Evolutionary conservation across 2,113 vertebrate species (phyloP).

Genomic region (Xenopus laevis): DNA sequence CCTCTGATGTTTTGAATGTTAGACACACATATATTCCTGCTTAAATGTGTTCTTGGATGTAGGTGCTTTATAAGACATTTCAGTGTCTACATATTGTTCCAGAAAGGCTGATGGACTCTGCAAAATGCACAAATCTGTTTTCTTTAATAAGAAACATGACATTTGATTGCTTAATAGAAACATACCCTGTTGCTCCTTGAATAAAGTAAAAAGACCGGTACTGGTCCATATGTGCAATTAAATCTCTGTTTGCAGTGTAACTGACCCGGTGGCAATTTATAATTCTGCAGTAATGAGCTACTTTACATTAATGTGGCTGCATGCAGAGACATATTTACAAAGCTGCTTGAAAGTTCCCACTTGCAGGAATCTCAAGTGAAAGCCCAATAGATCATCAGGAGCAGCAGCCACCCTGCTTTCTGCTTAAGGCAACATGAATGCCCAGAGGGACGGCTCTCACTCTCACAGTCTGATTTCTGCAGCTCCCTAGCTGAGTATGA

Average conservation of each 20-base stretch:
- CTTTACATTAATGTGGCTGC: constrained; percentile 10
- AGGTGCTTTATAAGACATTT: no score
- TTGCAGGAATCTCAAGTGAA: not conserved
- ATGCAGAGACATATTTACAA: not conserved
- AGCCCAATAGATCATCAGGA: constrained; percentile 2
- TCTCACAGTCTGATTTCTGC: not conserved
- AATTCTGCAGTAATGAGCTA: constrained; percentile 8
- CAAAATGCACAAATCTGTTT: no score
- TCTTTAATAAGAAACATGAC: no score
- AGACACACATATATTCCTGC: no score
- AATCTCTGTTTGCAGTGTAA: not conserved
- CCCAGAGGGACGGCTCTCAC: constrained; percentile 9
- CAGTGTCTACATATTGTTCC: no score
- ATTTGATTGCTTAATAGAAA: no score
- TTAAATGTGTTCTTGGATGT: no score
- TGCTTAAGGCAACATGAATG: not conserved
- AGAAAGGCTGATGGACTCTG: no score
- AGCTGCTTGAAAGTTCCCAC: not conserved
- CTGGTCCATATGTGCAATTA: not conserved
- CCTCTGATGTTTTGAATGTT: no score
- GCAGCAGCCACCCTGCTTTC: constrained; percentile 3
- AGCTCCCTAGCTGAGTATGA: constrained; percentile 8
- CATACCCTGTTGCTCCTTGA: no score
- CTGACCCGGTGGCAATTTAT: not conserved
- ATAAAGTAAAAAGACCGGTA: constrained; percentile 6